Evolutionary conservation across 2,113 vertebrate species (phyloP).

Genomic region (Cacatua alba): DNA sequence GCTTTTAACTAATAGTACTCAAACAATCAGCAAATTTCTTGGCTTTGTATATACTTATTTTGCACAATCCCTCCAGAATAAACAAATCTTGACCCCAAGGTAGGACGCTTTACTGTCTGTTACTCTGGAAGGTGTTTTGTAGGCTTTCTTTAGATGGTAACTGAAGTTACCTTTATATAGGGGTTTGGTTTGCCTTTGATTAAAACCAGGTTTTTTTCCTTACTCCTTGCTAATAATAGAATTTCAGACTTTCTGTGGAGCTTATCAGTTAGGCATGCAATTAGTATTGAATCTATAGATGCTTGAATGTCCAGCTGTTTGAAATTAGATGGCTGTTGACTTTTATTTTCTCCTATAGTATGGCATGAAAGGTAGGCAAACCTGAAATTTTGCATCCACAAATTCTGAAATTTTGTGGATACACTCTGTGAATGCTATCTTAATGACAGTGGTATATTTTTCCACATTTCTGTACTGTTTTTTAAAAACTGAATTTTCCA

Average conservation of each 20-base stretch:
- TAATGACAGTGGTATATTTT: background rate
- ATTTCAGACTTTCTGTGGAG: background rate
- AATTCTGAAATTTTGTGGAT: background rate
- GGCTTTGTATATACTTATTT: background rate
- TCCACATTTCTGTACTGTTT: background rate
- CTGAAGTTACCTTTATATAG: background rate
- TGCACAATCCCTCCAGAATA: background rate
- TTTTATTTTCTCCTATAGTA: background rate
- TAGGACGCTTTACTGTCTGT: background rate
- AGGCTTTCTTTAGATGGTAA: background rate
- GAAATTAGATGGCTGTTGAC: background rate
- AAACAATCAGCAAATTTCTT: background rate
- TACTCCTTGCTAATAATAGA: background rate
- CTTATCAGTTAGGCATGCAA: background rate
- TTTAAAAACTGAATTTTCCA: background rate
- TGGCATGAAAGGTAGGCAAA: background rate
- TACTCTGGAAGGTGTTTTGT: background rate
- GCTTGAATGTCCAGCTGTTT: background rate
- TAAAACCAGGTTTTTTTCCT: background rate
- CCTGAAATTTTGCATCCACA: background rate
- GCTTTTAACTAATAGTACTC: background rate
- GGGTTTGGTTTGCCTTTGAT: background rate
- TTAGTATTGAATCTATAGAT: background rate
- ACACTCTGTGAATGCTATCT: background rate
- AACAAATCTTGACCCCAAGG: background rate